Evolutionary conservation across 2,888 invertebrate genomes (phyloP), one percentile per base, ranked within the genome.

Genomic region (Oscheius sp.): DNA sequence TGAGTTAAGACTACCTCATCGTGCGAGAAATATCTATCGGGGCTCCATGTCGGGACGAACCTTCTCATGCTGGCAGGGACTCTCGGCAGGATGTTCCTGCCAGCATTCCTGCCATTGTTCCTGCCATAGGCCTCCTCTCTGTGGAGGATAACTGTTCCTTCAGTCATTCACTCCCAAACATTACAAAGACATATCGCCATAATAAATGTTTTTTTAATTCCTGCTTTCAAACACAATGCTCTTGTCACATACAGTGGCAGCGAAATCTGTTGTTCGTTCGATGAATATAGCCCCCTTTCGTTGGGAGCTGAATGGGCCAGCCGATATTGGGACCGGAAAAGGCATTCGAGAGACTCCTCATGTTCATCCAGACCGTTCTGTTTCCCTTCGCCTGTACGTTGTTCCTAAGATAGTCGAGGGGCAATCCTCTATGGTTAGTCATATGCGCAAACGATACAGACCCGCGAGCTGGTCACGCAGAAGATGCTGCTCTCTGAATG

Each of bases 401-500:
- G n/a, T 11, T 62, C 53, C 21, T 21, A 53, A 29, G 53, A 53
- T 53, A 11, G 21, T 21, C 21, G n/a, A 2, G n/a, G 37, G 60
- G 7, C 63, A 21, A 47, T 63, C 63, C 63, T 48, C 48, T n/a
- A 21, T 21, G 62, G 10, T 63, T 63, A 63, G 63, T 63, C 63
- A 63, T 47, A 58, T 33, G 50, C 29, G 50, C 47, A 63, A 47
- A 48, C 47, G 63, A 63, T 42, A 42, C 42, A 42, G 42, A 42
- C 42, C 42, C 48, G 47, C 48, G 10, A 11, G 47, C 63, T 63
- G 50, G 42, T 63, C 63, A 63, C 63, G 63, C 63, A 11, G 42
- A 50, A 21, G 29, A 63, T 63, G 63, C 63, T 63, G 11, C 63
- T 63, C 48, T 63, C 63, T 1, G 63, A 63, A 48, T 63, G 63